Percentiles rank a stretch among this genome's conserved stretches.
phyloP scores from a whole-genome alignment of 2,113 vertebrate genomes.

The Ceratotherium simum region DNA sequence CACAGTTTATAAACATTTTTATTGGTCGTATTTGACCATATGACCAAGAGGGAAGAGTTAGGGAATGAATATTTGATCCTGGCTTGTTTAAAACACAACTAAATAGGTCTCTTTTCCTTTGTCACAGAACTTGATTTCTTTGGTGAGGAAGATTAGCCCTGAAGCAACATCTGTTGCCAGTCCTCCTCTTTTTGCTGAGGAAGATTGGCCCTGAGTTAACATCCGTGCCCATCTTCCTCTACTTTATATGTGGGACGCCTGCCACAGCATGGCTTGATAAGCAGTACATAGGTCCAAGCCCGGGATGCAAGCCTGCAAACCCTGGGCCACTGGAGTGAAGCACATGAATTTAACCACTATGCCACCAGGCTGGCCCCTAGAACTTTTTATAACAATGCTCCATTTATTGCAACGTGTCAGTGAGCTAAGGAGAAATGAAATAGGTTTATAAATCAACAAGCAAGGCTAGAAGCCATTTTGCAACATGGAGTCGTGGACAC shows the following conservation, averaged over 20 bases:
- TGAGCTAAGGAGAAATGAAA: slow-evolving; percentile 10
- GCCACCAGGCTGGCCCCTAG: too few species aligned
- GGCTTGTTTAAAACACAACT: slow-evolving; percentile 1
- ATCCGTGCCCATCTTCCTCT: too few species aligned
- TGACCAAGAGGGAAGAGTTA: not conserved
- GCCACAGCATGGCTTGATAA: too few species aligned
- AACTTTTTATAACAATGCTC: not conserved
- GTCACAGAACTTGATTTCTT: not conserved
- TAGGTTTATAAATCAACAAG: not conserved
- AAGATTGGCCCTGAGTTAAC: too few species aligned
- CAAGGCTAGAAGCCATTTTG: not conserved
- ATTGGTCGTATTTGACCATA: not conserved
- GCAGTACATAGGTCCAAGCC: too few species aligned
- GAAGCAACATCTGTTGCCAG: too few species aligned
- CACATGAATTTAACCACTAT: too few species aligned
- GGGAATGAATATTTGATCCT: not conserved
- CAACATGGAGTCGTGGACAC: not conserved
- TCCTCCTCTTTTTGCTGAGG: too few species aligned
- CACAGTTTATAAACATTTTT: not conserved
- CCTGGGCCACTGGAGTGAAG: too few species aligned
- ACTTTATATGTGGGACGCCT: too few species aligned
- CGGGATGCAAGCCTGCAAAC: too few species aligned
- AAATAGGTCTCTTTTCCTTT: not conserved
- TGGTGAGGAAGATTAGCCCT: too few species aligned
- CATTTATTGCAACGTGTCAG: slow-evolving; percentile 21